Evolutionary conservation across 1,140 invertebrate genomes (phyloP).

Genomic region (Leptoteleia sp.): DNA sequence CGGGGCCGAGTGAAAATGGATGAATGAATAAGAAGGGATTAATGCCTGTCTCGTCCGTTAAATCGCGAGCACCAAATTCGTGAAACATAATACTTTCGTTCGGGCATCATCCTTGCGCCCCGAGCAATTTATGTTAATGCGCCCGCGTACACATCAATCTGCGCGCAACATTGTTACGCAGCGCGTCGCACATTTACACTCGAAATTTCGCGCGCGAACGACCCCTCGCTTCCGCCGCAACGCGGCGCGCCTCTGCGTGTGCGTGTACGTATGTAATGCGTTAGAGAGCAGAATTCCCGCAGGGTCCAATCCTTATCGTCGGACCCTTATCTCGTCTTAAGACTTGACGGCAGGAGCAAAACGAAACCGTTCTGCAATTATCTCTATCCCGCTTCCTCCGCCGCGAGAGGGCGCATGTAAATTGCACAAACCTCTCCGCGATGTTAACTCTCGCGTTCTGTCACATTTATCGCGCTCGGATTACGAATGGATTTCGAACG

Average conservation of each 20-base stretch:
- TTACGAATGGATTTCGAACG: slow-evolving; percentile 56
- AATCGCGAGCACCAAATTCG: slow-evolving; percentile 43
- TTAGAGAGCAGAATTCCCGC: slow-evolving; percentile 75
- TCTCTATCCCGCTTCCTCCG: slow-evolving; percentile 56
- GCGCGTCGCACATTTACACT: slow-evolving; percentile 12
- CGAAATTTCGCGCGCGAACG: slow-evolving; percentile 28
- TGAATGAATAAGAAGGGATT: slow-evolving; percentile 20
- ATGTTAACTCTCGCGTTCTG: slow-evolving; percentile 62
- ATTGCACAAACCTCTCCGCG: slow-evolving; percentile 50
- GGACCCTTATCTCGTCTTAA: slow-evolving; percentile 76
- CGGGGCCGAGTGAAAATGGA: slow-evolving; percentile 7
- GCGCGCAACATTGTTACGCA: background rate
- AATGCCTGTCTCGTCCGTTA: slow-evolving; percentile 34
- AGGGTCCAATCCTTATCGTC: slow-evolving; percentile 74
- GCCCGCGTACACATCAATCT: slow-evolving; percentile 52
- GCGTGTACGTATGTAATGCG: slow-evolving; percentile 64
- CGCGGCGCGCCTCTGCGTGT: slow-evolving; percentile 20
- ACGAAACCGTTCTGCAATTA: slow-evolving; percentile 77
- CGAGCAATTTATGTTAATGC: slow-evolving; percentile 70
- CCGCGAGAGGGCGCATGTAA: slow-evolving; percentile 46
- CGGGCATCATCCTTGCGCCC: slow-evolving; percentile 55
- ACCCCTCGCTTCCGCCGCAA: slow-evolving; percentile 2
- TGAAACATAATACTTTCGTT: slow-evolving; percentile 68
- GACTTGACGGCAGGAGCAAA: slow-evolving; percentile 74
- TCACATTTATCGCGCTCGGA: slow-evolving; percentile 60